These are phyloP conservation scores for Scytalopus superciliaris DNA, from an alignment of 2,113 vertebrate genomes.

Conservation along the genomic window DNA sequence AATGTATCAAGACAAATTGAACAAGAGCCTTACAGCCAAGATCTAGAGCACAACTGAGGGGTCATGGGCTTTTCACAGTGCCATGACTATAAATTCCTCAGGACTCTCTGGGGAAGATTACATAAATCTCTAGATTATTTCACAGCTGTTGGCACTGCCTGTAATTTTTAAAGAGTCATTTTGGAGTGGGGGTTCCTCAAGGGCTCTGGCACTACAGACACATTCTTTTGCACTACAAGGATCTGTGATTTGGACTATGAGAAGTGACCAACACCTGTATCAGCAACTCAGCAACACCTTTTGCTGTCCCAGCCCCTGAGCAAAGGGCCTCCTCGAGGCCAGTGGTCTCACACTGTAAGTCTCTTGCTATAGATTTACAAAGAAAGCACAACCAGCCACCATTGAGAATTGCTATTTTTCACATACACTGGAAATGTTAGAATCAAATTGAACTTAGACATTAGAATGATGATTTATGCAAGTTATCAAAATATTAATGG, in stretches of 20 bases:
- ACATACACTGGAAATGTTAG: not conserved
- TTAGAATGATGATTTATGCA: not conserved
- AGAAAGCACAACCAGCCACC: not conserved
- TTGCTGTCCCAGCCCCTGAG: not conserved
- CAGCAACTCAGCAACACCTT: not conserved
- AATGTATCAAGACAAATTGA: rapidly evolving
- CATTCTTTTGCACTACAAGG: rapidly evolving
- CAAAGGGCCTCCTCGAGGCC: not conserved
- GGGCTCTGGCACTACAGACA: not conserved
- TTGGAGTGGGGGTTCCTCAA: not conserved
- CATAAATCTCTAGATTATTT: not conserved
- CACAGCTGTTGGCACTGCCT: rapidly evolving
- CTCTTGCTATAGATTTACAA: rapidly evolving
- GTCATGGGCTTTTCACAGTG: not conserved
- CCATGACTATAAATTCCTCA: not conserved
- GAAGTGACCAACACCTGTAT: not conserved
- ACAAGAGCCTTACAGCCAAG: not conserved
- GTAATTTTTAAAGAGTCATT: not conserved
- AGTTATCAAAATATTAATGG: not conserved
- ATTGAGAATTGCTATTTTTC: not conserved
- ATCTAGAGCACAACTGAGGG: rapidly evolving
- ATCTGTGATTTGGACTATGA: not conserved
- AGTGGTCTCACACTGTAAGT: not conserved
- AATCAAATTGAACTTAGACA: not conserved
- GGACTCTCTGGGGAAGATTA: not conserved